Evolutionary conservation across 2,888 invertebrate genomes (phyloP).

Genomic region (Chelonus formosanus): DNA sequence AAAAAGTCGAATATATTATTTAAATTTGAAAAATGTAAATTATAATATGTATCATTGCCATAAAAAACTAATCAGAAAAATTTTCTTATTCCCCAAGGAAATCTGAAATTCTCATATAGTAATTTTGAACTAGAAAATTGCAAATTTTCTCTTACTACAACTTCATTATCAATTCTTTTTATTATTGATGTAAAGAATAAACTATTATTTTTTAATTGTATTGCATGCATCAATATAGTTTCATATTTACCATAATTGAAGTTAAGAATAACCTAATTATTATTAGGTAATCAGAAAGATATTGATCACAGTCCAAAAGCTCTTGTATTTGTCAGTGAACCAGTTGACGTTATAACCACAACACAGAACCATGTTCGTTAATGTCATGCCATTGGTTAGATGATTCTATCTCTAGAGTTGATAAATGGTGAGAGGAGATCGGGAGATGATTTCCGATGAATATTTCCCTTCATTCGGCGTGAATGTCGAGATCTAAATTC

Average conservation of each 20-base stretch:
- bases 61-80: too few relatives aligned
- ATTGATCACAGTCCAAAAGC: constrained; percentile 2
- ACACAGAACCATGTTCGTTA: constrained; percentile 15
- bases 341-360: constrained; percentile 21
- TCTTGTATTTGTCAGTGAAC: constrained; percentile 21
- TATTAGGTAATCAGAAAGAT: constrained; percentile 1
- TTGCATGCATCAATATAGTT: too few relatives aligned
- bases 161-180: too few relatives aligned
- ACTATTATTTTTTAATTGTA: too few relatives aligned
- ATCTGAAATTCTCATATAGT: too few relatives aligned
- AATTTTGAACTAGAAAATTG: too few relatives aligned
- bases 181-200: too few relatives aligned
- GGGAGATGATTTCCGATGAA: constrained; percentile 1
- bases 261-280: not conserved
- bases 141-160: too few relatives aligned
- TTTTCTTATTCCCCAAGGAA: too few relatives aligned
- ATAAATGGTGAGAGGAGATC: constrained; percentile 8
- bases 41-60: too few relatives aligned
- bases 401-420: constrained; percentile 11
- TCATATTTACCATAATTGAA: not conserved
- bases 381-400: constrained; percentile 16
- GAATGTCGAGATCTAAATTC: constrained; percentile 21
- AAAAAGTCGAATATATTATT: too few relatives aligned
- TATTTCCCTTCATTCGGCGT: constrained; percentile 11
- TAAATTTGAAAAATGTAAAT: too few relatives aligned